These are phyloP conservation scores for Globodera ellingtonae DNA, from an alignment of 1,140 invertebrate genomes.

Conservation along the genomic window DNA sequence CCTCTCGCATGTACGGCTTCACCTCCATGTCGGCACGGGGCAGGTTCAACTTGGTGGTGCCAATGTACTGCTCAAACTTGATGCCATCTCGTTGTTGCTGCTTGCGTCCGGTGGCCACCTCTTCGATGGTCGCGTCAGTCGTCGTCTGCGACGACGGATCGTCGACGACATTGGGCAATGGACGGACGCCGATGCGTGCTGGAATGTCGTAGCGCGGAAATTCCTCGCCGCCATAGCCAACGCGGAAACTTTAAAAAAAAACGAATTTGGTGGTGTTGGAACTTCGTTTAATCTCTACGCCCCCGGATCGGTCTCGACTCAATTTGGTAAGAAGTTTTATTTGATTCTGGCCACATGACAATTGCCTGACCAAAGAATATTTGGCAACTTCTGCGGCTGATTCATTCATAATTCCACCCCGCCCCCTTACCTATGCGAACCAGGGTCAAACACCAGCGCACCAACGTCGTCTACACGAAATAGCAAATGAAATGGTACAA, in stretches of 20 bases:
- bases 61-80: conserved; percentile 77
- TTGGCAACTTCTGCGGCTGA: neutral
- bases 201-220: conserved; percentile 56
- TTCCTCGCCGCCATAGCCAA: conserved; percentile 46
- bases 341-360: too few relatives aligned
- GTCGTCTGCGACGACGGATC: conserved; percentile 9
- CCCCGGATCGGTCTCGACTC: too few relatives aligned
- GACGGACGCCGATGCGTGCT: conserved; percentile 41
- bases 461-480: conserved; percentile 51
- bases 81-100: conserved; percentile 46
- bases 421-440: conserved; percentile 41
- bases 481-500: conserved; percentile 19
- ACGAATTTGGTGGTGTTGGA: neutral
- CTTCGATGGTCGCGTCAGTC: conserved; percentile 39
- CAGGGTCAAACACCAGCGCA: conserved; percentile 51
- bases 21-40: conserved; percentile 82
- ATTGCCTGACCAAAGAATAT: too few relatives aligned
- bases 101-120: conserved; percentile 41
- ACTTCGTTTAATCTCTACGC: too few relatives aligned
- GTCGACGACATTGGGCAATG: conserved; percentile 8
- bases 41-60: conserved; percentile 81
- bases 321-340: too few relatives aligned
- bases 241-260: conserved; percentile 25
- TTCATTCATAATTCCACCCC: neutral
- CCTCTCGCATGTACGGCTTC: conserved; percentile 75